These are phyloP conservation scores for Telmatherina bonti DNA, from an alignment of 2,797 vertebrate species.

Conservation along the genomic window DNA sequence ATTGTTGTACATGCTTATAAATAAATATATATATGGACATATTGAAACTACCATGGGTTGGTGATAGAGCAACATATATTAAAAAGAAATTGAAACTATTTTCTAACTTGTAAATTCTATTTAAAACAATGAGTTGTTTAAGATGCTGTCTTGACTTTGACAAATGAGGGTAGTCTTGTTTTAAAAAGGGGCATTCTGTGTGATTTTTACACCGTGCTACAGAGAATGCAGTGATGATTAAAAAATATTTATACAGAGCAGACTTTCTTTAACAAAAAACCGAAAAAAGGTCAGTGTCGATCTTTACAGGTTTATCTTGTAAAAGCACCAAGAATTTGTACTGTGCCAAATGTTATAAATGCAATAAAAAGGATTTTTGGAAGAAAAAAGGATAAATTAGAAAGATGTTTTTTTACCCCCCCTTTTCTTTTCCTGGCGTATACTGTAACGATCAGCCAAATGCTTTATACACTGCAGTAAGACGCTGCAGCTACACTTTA, in stretches of 20 bases:
- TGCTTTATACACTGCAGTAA: conserved; percentile 89
- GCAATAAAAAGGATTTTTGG: conserved; percentile 94
- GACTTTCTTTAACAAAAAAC: conserved; percentile 87
- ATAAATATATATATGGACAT: conserved; percentile 84
- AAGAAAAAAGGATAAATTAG: conserved; percentile 76
- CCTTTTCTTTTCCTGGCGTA: conserved; percentile 73
- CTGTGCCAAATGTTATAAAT: conserved; percentile 95
- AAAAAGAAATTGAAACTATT: conserved; percentile 92
- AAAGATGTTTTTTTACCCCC: conserved; percentile 67
- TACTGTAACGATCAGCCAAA: conserved; percentile 84
- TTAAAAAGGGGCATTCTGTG: conserved; percentile 86
- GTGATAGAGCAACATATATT: conserved; percentile 93
- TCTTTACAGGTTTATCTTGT: conserved; percentile 94
- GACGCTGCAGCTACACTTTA: conserved; percentile 90
- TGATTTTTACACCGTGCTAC: conserved; percentile 88
- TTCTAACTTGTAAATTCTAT: conserved; percentile 98
- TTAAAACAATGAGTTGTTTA: conserved; percentile 89
- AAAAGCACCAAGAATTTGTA: conserved; percentile 94
- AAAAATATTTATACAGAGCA: conserved; percentile 89
- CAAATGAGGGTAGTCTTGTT: conserved; percentile 86
- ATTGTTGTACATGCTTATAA: conserved; percentile 95
- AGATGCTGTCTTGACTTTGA: conserved; percentile 87
- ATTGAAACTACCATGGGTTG: conserved; percentile 91
- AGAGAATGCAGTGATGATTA: conserved; percentile 85
- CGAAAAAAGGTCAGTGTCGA: conserved; percentile 85